phyloP scores from a whole-genome alignment of 2,113 vertebrate species.

The Trematomus loennbergii region DNA sequence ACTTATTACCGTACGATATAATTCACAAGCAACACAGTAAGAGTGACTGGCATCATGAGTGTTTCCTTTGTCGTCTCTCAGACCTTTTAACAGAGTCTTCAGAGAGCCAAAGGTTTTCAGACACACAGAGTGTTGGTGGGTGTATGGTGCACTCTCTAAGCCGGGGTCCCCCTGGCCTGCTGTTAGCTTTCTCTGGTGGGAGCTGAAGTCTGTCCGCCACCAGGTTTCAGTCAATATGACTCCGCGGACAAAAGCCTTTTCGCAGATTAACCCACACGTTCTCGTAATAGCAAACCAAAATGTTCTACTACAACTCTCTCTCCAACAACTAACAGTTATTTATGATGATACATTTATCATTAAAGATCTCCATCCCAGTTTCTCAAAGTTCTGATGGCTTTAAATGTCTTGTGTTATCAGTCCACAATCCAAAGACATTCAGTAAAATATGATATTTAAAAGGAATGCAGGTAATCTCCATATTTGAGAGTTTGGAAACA shows the following conservation, averaged over 20 bases:
- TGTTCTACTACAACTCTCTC: background rate
- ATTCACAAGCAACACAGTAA: background rate
- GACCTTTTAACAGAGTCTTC: slow-evolving; percentile 14
- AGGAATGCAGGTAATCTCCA: no score
- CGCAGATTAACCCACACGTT: background rate
- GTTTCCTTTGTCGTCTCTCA: background rate
- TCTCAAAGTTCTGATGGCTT: no score
- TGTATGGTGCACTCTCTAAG: background rate
- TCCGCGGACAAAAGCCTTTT: background rate
- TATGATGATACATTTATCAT: no score
- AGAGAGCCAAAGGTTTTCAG: slow-evolving; percentile 3
- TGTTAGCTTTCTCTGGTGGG: slow-evolving; percentile 1
- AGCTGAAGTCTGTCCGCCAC: background rate
- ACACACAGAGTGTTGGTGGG: background rate
- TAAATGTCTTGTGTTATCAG: no score
- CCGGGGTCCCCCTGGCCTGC: slow-evolving; percentile 5
- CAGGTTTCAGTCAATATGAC: background rate
- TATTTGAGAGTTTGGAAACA: no score
- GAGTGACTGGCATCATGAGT: background rate
- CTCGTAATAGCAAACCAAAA: background rate
- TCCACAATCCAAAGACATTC: no score
- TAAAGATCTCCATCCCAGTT: no score
- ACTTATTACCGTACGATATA: background rate
- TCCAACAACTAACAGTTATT: no score
- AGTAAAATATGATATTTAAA: no score